These are phyloP conservation scores for Plutomurus gul DNA, from an alignment of 1,140 invertebrate genomes.

Conservation along the genomic window DNA sequence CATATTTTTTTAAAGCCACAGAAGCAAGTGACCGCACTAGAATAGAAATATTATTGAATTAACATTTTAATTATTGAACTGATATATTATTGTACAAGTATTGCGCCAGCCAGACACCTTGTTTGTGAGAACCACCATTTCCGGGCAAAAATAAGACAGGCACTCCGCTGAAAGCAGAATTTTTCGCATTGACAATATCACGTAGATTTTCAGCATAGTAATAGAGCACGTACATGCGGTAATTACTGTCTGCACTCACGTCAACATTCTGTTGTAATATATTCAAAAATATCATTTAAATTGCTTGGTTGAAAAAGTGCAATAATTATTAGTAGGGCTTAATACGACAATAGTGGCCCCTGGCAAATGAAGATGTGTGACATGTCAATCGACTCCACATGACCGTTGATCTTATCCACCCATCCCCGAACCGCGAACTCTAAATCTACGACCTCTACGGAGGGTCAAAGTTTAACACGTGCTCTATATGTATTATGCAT, in stretches of 20 bases:
- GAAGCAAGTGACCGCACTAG: conserved; percentile 84
- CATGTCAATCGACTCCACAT: too few species aligned
- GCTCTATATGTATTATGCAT: too few species aligned
- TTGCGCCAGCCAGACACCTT: conserved; percentile 69
- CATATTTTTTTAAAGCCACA: conserved; percentile 78
- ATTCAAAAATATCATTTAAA: neutral
- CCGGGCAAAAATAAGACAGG: conserved; percentile 92
- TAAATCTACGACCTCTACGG: too few species aligned
- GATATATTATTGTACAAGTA: neutral
- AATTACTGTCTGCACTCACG: conserved; percentile 64
- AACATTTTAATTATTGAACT: neutral
- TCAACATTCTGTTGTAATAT: conserved; percentile 56
- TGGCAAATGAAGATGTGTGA: too few species aligned
- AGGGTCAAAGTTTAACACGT: too few species aligned
- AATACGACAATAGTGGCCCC: too few species aligned
- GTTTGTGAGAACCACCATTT: conserved; percentile 87
- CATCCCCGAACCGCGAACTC: too few species aligned
- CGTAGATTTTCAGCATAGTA: conserved; percentile 86
- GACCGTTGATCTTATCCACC: too few species aligned
- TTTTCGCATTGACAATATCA: conserved; percentile 66
- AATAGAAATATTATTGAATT: conserved; percentile 53
- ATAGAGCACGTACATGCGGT: conserved; percentile 78
- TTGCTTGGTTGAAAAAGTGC: neutral
- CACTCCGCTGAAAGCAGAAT: conserved; percentile 77
- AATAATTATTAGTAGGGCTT: neutral